Evolutionary conservation across 2,797 vertebrate species (phyloP).

Genomic region (Danio albolineatus): DNA sequence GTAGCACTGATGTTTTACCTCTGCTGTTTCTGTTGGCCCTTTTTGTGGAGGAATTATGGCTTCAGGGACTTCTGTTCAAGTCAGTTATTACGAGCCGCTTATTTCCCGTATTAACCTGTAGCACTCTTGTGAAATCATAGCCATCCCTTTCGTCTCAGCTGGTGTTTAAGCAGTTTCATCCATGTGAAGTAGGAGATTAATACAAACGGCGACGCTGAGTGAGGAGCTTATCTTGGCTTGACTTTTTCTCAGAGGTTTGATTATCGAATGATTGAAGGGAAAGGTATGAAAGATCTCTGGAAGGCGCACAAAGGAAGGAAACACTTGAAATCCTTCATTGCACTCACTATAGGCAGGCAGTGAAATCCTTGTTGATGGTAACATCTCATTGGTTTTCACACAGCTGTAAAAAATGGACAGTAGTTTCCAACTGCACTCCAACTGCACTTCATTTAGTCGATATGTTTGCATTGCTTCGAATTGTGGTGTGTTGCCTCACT

Average conservation of each 20-base stretch:
- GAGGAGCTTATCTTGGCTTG: slow-evolving; percentile 53
- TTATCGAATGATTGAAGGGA: slow-evolving; percentile 48
- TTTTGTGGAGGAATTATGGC: slow-evolving; percentile 48
- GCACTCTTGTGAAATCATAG: slow-evolving; percentile 50
- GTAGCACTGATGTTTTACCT: slow-evolving; percentile 43
- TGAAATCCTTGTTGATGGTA: slow-evolving; percentile 32
- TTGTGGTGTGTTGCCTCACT: background rate
- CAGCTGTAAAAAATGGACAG: slow-evolving; percentile 39
- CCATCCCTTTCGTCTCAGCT: slow-evolving; percentile 27
- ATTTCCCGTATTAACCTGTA: slow-evolving; percentile 53
- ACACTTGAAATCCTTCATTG: slow-evolving; percentile 35
- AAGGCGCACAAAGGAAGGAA: slow-evolving; percentile 39
- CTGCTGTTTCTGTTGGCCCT: slow-evolving; percentile 38
- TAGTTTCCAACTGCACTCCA: slow-evolving; percentile 31
- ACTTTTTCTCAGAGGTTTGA: slow-evolving; percentile 54
- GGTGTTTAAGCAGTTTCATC: slow-evolving; percentile 30
- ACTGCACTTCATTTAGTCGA: slow-evolving; percentile 20
- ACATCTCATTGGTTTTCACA: slow-evolving; percentile 39
- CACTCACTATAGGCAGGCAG: slow-evolving; percentile 9
- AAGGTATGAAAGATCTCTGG: slow-evolving; percentile 51
- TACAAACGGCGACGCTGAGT: slow-evolving; percentile 45
- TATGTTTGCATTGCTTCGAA: background rate
- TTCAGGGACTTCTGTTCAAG: slow-evolving; percentile 48
- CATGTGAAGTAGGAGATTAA: slow-evolving; percentile 43
- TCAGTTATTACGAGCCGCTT: slow-evolving; percentile 47